Base-by-base conservation (phyloP, 1,140 invertebrate genomes). In the Oppia nitens region DNA sequence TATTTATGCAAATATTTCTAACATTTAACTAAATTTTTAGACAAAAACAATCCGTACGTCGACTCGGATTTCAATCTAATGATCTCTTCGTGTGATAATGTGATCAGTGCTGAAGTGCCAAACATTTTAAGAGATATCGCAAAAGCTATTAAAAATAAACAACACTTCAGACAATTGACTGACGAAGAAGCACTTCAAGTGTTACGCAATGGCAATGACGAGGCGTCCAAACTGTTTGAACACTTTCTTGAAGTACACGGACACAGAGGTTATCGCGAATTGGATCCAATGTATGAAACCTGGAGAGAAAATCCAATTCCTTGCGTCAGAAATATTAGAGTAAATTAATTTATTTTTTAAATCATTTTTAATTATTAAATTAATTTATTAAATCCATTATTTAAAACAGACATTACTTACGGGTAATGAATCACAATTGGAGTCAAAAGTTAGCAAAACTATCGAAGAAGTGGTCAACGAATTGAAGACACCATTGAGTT, bases 251-350 rank as follows among this genome's bases (percentile, higher is more conserved):
- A 77, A 20, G 71, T 74, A 60, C 82, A 87, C 66, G 85, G 84
- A 1, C 82, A 87, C 68, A 75, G 85, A 62, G 77, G 78, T 62
- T 71, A 83, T 25, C 78, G 79, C 70, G 86, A 89, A 81, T 76
- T 85, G 64, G 83, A 86, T 64, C 66, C 85, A 1, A 66, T 68
- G 2, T 74, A 76, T 2, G 76, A 79, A 61, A 78, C 83, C 1
- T 87, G 84, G 84, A 69, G 68, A 9, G 70, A 79, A 57, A 76
- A 81, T 47, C 79, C 80, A 1, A 70, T 75, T 40, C 72, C 74
- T 47, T 70, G 85, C 11, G 76, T 85, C 57, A 70, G 68, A 40
- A 76, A 78, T 3, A 85, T 3, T 79, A 83, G 70, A 74, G 76
- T 53, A 40, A 40, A 40, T n/a, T n/a, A n/a, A n/a, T n/a, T n/a